phyloP scores from a whole-genome alignment of 2,797 vertebrate species.

The Pampus argenteus region DNA sequence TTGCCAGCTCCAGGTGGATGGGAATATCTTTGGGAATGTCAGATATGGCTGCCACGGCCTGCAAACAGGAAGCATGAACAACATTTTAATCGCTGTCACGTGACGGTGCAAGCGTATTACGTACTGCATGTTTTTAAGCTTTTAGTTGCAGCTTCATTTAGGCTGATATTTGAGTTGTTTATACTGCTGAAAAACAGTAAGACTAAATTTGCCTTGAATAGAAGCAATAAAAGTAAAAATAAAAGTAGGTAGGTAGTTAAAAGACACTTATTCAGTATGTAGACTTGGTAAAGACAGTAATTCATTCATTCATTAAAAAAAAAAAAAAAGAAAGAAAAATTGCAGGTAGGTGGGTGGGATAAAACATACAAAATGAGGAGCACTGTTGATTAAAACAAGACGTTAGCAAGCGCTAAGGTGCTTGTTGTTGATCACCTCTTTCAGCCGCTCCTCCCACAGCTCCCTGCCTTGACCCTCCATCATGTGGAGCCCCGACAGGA shows the following conservation, averaged over 20 bases:
- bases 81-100: not conserved
- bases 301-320: no score
- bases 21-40: conserved; percentile 91
- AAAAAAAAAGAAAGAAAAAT: no score
- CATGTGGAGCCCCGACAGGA: conserved; percentile 98
- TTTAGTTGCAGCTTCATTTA: not conserved
- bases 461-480: conserved; percentile 95
- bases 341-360: no score
- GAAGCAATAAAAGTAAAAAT: not conserved
- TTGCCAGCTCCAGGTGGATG: conserved; percentile 96
- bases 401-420: not conserved
- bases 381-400: not conserved
- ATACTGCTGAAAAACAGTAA: no score
- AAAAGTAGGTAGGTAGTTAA: not conserved
- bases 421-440: conserved; percentile 83
- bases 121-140: not conserved
- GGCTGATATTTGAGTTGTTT: no score
- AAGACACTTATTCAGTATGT: not conserved
- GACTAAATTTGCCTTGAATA: not conserved
- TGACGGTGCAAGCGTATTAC: not conserved
- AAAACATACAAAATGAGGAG: not conserved
- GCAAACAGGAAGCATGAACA: conserved; percentile 12
- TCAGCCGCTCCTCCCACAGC: conserved; percentile 88
- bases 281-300: no score
- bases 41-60: conserved; percentile 91